A percentile compares a stretch with the other conserved stretches of the same genome.
Conservation (phyloP, 1,140 invertebrate genomes). For the Solenopsis fugax region DNA sequence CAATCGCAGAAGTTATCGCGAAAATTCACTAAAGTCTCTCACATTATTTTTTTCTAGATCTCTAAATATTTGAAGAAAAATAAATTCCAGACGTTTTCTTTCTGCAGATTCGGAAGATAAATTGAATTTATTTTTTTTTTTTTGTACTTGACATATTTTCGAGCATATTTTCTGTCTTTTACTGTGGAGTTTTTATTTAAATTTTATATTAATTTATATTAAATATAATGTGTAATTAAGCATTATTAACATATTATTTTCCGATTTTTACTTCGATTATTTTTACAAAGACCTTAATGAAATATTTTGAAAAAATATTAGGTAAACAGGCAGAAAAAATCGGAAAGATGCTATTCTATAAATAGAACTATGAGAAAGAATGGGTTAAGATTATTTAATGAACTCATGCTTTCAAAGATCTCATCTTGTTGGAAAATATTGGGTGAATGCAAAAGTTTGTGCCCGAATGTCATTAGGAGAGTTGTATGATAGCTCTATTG, state of each 20-base stretch:
- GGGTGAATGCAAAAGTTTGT: no score
- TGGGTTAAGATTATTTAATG: background rate
- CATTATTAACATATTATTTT: no score
- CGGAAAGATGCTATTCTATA: no score
- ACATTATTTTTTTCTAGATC: background rate
- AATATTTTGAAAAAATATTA: no score
- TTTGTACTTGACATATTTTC: background rate
- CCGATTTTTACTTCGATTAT: no score
- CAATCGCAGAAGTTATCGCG: background rate
- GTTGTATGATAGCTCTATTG: no score
- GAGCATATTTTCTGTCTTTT: background rate
- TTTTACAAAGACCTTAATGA: no score
- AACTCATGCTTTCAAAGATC: background rate
- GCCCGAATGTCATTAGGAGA: no score
- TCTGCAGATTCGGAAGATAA: background rate
- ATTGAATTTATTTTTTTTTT: background rate
- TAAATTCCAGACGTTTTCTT: background rate
- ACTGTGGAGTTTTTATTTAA: background rate
- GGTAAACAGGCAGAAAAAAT: no score
- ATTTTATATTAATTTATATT: background rate
- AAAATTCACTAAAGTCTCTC: conserved; percentile 5
- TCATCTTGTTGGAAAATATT: background rate
- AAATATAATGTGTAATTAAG: background rate
- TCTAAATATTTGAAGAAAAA: background rate
- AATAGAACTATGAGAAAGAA: no score